Evolutionary conservation across 2,797 vertebrate species (phyloP).

Genomic region (Hippopotamyrus pictus): DNA sequence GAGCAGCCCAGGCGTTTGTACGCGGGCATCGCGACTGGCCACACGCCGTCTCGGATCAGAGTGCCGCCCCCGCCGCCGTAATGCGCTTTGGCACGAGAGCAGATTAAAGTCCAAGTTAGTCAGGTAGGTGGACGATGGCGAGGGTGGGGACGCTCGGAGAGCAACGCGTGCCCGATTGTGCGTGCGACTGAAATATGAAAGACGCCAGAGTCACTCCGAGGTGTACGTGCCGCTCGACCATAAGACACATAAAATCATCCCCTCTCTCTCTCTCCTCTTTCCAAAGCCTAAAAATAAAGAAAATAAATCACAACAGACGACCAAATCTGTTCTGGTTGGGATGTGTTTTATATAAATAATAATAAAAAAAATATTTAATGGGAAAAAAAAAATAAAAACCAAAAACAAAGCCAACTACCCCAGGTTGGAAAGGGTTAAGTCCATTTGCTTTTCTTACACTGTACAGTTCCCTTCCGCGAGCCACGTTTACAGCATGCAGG

Average conservation of each 20-base stretch:
- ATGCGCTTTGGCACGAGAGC: neutral
- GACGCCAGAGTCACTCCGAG: neutral
- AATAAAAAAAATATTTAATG: constrained; percentile 68
- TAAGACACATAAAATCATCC: neutral
- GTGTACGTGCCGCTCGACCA: neutral
- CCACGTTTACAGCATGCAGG: constrained; percentile 73
- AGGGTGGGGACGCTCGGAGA: constrained; percentile 2
- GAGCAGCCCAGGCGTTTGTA: too few species aligned
- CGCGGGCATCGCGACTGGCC: neutral
- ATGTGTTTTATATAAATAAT: constrained; percentile 64
- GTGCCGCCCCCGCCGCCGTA: neutral
- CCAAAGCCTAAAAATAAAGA: neutral
- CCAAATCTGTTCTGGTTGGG: constrained; percentile 52
- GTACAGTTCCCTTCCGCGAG: constrained; percentile 48
- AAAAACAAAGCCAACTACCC: constrained; percentile 9
- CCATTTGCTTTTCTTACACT: neutral
- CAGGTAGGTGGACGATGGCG: neutral
- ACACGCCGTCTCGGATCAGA: neutral
- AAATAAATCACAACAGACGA: constrained; percentile 26
- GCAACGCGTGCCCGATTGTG: constrained; percentile 5
- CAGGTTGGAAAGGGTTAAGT: constrained; percentile 10
- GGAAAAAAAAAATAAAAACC: constrained; percentile 37
- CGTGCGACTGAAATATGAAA: neutral
- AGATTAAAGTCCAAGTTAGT: constrained; percentile 25
- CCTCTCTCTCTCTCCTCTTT: neutral